Evolutionary conservation across 2,797 vertebrate species (phyloP).

Genomic region (Neostethus bicornis): DNA sequence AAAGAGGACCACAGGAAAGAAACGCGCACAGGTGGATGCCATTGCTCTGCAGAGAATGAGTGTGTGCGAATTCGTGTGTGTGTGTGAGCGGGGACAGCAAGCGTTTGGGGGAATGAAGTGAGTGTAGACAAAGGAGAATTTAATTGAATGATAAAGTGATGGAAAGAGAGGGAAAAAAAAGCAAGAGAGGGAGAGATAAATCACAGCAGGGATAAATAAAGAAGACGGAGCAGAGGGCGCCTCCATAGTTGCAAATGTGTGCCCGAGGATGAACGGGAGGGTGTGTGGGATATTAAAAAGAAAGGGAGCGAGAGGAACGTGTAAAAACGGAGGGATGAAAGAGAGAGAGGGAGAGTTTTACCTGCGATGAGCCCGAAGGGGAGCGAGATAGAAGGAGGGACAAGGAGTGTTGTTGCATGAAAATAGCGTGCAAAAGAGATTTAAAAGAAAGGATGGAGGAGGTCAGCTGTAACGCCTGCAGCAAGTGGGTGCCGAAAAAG

Average conservation of each 20-base stretch:
- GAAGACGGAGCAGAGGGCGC: constrained; percentile 56
- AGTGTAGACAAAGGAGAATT: constrained; percentile 67
- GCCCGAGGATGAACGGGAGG: constrained; percentile 61
- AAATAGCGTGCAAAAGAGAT: constrained; percentile 58
- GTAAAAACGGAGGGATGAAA: constrained; percentile 26
- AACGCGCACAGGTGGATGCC: constrained; percentile 39
- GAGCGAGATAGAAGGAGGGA: constrained; percentile 41
- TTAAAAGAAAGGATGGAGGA: constrained; percentile 54
- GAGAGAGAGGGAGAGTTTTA: constrained; percentile 53
- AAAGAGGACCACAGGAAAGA: constrained; percentile 8
- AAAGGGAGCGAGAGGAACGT: constrained; percentile 33
- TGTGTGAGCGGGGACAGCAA: background rate
- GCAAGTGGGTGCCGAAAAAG: constrained; percentile 47
- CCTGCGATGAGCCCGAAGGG: constrained; percentile 89
- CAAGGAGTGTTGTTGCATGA: constrained; percentile 56
- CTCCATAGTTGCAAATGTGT: constrained; percentile 55
- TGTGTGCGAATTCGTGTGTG: too few relatives aligned
- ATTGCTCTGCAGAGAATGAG: constrained; percentile 1
- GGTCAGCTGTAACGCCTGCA: constrained; percentile 53
- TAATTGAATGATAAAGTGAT: constrained; percentile 75
- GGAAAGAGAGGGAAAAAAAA: constrained; percentile 49
- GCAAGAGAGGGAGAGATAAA: constrained; percentile 56
- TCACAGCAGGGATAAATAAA: constrained; percentile 71
- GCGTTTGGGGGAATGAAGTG: constrained; percentile 27
- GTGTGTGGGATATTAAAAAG: constrained; percentile 58